Conservation (phyloP, 1,140 invertebrate species). For the Seison nebaliae region DNA sequence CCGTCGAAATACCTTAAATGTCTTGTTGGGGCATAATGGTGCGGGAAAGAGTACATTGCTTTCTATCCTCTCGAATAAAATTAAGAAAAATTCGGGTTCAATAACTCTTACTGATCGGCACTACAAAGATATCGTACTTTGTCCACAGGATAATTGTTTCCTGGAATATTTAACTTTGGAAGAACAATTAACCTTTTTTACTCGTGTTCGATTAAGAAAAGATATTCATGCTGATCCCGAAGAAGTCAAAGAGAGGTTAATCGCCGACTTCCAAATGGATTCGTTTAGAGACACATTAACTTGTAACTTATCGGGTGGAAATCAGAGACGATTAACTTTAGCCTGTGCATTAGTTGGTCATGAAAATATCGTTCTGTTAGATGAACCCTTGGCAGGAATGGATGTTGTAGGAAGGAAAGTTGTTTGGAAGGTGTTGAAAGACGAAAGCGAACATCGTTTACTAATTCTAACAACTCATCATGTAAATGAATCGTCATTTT, state of each 20-base stretch:
- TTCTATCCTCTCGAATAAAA: slow-evolving; percentile 35
- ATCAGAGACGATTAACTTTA: slow-evolving; percentile 37
- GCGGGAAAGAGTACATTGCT: slow-evolving; percentile 49
- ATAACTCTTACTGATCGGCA: slow-evolving; percentile 35
- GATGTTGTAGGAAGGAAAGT: too few relatives aligned
- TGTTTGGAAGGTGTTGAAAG: too few relatives aligned
- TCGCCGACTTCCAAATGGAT: too few relatives aligned
- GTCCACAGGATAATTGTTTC: slow-evolving; percentile 41
- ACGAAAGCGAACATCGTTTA: too few relatives aligned
- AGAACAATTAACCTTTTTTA: slow-evolving; percentile 34
- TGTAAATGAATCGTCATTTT: too few relatives aligned
- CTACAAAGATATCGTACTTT: slow-evolving; percentile 36
- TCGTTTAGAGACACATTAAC: too few relatives aligned
- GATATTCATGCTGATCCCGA: too few relatives aligned
- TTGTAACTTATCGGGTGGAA: slow-evolving; percentile 32
- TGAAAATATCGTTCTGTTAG: slow-evolving; percentile 30
- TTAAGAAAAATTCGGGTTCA: slow-evolving; percentile 29
- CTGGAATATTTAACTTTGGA: slow-evolving; percentile 34
- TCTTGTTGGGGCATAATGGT: slow-evolving; percentile 60
- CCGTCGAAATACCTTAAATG: too few relatives aligned
- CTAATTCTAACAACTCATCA: too few relatives aligned
- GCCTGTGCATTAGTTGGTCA: slow-evolving; percentile 36
- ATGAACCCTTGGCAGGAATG: too few relatives aligned
- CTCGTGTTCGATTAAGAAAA: too few relatives aligned
- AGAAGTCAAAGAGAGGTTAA: too few relatives aligned